Evolutionary conservation across 2,888 invertebrate species (phyloP).

Genomic region (Pasiphila rectangulata): DNA sequence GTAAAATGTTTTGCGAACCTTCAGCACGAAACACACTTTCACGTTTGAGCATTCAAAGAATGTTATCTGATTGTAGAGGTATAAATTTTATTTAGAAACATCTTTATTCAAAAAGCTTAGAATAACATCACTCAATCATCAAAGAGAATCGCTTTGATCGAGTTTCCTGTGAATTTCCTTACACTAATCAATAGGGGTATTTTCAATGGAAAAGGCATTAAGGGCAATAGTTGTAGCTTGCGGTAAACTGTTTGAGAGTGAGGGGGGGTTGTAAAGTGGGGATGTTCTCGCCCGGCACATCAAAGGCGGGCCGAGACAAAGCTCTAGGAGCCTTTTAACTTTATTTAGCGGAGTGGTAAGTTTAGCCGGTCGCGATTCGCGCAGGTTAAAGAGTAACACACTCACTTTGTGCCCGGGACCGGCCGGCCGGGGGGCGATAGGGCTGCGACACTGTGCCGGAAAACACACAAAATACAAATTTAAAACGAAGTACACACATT

Average conservation of each 20-base stretch:
- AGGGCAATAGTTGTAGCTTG: slow-evolving; percentile 77
- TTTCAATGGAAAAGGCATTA: slow-evolving; percentile 75
- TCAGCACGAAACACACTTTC: slow-evolving; percentile 2
- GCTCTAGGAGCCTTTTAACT: slow-evolving; percentile 80
- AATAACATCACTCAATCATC: slow-evolving; percentile 33
- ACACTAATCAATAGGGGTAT: slow-evolving; percentile 71
- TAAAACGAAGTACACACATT: too few relatives aligned
- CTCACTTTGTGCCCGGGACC: slow-evolving; percentile 70
- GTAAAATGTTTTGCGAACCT: slow-evolving; percentile 2
- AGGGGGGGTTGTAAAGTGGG: slow-evolving; percentile 38
- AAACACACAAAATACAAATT: too few relatives aligned
- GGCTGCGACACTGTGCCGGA: too few relatives aligned
- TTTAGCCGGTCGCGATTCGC: slow-evolving; percentile 81
- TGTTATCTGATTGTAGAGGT: slow-evolving; percentile 7
- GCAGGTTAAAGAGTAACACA: slow-evolving; percentile 81
- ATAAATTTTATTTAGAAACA: slow-evolving; percentile 16
- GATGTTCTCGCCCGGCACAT: slow-evolving; percentile 63
- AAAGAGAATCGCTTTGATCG: slow-evolving; percentile 60
- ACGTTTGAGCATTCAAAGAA: slow-evolving; percentile 10
- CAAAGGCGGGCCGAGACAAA: slow-evolving; percentile 80
- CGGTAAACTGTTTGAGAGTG: slow-evolving; percentile 74
- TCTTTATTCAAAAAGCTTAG: slow-evolving; percentile 28
- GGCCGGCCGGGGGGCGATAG: slow-evolving; percentile 43
- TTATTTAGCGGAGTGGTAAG: slow-evolving; percentile 81
- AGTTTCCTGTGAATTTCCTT: slow-evolving; percentile 68